Evolutionary conservation across 2,113 vertebrate genomes (phyloP).

Genomic region (Prinia subflava): DNA sequence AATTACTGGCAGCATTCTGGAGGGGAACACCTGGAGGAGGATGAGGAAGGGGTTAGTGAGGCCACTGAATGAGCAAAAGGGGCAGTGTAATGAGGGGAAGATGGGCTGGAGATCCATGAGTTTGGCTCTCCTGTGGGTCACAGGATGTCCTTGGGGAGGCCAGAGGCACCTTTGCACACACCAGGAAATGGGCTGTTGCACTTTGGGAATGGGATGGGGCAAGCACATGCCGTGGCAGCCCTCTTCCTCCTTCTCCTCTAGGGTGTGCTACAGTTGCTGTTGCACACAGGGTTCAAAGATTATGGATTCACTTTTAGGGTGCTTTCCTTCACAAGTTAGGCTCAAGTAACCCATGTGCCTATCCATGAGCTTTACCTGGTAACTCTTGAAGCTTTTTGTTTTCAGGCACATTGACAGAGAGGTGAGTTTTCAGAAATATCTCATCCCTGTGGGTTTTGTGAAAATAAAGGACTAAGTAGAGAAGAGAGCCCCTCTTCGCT

Average conservation of each 20-base stretch:
- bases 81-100: background rate
- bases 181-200: too few relatives aligned
- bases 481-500: background rate
- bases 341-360: background rate
- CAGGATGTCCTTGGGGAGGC: background rate
- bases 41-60: background rate
- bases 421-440: slow-evolving; percentile 10
- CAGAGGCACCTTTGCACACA: background rate
- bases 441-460: background rate
- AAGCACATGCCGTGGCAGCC: background rate
- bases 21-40: background rate
- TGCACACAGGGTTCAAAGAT: background rate
- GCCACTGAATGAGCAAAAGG: background rate
- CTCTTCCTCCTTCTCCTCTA: background rate
- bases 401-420: background rate
- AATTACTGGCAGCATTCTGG: background rate
- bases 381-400: background rate
- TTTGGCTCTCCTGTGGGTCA: background rate
- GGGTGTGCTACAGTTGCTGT: background rate
- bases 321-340: background rate
- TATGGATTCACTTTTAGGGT: background rate
- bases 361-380: background rate
- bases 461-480: background rate
- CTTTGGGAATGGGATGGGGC: background rate
- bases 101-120: background rate